Percentiles rank a stretch among this genome's conserved stretches.
Conservation (phyloP, 2,888 invertebrate genomes). For the Philaethria dido region DNA sequence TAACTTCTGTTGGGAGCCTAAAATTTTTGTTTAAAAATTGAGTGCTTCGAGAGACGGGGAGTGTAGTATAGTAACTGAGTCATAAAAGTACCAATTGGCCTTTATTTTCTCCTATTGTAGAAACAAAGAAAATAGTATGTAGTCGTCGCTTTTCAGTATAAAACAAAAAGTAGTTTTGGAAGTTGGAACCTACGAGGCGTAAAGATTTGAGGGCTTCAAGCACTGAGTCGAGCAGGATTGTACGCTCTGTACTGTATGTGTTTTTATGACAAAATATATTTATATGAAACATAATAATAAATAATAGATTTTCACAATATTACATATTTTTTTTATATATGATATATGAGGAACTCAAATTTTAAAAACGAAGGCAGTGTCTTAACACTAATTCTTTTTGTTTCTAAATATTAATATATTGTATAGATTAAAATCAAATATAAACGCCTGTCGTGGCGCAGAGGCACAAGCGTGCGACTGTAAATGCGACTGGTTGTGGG, state of each 20-base stretch:
- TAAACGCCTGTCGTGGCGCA: too few relatives aligned
- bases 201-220: slow-evolving; percentile 22
- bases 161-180: slow-evolving; percentile 30
- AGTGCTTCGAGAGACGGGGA: slow-evolving; percentile 13
- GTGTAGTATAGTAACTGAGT: slow-evolving; percentile 19
- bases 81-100: slow-evolving; percentile 14
- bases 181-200: slow-evolving; percentile 14
- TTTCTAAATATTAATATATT: too few relatives aligned
- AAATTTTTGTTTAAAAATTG: slow-evolving; percentile 22
- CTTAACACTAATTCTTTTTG: too few relatives aligned
- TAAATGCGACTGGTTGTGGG: too few relatives aligned
- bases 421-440: too few relatives aligned
- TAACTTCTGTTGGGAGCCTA: background rate
- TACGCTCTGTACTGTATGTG: slow-evolving; percentile 6
- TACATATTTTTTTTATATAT: too few relatives aligned
- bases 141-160: slow-evolving; percentile 24
- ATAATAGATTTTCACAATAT: background rate
- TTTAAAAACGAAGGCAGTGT: too few relatives aligned
- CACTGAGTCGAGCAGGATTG: slow-evolving; percentile 13
- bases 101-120: slow-evolving; percentile 22
- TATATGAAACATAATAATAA: background rate
- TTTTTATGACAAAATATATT: slow-evolving; percentile 11
- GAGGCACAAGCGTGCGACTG: too few relatives aligned
- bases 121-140: slow-evolving; percentile 29
- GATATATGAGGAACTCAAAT: too few relatives aligned